Conservation (phyloP, 2,797 vertebrate genomes). For the Epinephelus coioides region DNA sequence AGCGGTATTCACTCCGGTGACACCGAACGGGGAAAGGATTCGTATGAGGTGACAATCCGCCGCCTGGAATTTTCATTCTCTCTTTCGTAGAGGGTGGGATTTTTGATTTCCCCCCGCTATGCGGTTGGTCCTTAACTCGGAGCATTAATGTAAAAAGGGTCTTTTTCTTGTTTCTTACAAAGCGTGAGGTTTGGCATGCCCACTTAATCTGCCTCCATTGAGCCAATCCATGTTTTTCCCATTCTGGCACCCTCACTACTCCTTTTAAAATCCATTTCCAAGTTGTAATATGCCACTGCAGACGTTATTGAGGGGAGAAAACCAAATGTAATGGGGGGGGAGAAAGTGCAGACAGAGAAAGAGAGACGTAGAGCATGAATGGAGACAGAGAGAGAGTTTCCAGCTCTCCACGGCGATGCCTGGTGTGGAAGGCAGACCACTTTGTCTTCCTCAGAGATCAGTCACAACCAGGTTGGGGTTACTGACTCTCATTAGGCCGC, state of each 20-base stretch:
- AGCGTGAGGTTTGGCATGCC: conserved; percentile 84
- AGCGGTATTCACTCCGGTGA: conserved; percentile 44
- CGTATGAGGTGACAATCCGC: conserved; percentile 76
- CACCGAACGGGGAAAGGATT: conserved; percentile 42
- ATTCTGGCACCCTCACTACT: conserved; percentile 77
- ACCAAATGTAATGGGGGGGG: conserved; percentile 63
- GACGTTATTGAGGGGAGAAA: conserved; percentile 77
- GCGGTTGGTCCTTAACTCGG: conserved; percentile 82
- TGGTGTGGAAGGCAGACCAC: conserved; percentile 71
- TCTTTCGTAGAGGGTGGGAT: conserved; percentile 65
- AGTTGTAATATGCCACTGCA: conserved; percentile 82
- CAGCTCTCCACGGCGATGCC: conserved; percentile 69
- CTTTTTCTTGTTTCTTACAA: conserved; percentile 83
- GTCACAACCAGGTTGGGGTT: conserved; percentile 71
- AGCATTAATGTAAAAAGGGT: conserved; percentile 78
- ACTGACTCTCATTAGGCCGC: conserved; percentile 77
- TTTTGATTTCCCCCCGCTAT: conserved; percentile 66
- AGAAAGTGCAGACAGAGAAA: conserved; percentile 55
- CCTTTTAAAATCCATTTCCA: conserved; percentile 85
- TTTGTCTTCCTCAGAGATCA: conserved; percentile 77
- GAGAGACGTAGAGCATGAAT: conserved; percentile 34
- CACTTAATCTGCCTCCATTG: conserved; percentile 77
- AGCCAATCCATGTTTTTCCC: conserved; percentile 86
- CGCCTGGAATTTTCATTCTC: conserved; percentile 76
- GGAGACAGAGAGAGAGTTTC: conserved; percentile 54